Evolutionary conservation across 2,113 vertebrate species (phyloP).

Genomic region (Stercorarius parasiticus): DNA sequence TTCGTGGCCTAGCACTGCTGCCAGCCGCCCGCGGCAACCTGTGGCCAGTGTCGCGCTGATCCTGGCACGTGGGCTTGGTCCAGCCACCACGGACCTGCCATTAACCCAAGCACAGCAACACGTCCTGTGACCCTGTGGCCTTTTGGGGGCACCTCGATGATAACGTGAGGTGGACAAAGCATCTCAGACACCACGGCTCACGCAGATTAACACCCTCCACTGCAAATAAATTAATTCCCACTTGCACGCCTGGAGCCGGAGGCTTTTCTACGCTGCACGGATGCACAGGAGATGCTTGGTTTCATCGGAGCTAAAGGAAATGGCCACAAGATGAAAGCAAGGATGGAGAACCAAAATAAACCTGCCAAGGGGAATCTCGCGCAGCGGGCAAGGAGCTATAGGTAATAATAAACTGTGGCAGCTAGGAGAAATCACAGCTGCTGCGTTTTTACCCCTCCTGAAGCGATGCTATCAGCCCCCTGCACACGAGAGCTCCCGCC

Average conservation of each 20-base stretch:
- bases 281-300: not conserved
- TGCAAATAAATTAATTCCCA: not conserved
- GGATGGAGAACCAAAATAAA: not conserved
- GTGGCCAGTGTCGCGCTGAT: rapidly evolving
- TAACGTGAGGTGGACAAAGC: rapidly evolving
- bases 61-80: not conserved
- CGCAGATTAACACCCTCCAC: not conserved
- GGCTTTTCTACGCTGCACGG: rapidly evolving
- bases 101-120: not conserved
- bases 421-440: not conserved
- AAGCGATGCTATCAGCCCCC: not conserved
- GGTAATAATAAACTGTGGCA: not conserved
- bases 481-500: not conserved
- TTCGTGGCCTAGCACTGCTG: rapidly evolving
- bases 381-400: not conserved
- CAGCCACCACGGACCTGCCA: not conserved
- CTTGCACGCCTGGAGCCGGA: not conserved
- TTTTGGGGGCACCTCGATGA: not conserved
- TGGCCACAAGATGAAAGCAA: rapidly evolving
- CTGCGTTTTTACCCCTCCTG: not conserved
- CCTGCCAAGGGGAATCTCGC: not conserved
- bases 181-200: not conserved
- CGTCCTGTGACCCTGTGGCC: rapidly evolving
- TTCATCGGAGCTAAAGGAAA: not conserved
- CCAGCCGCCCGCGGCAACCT: not conserved